A percentile compares a stretch with the other conserved stretches of the same genome.
These are phyloP conservation scores for Pomatorhinus ruficollis DNA, from an alignment of 2,113 vertebrate species.

Conservation along the genomic window DNA sequence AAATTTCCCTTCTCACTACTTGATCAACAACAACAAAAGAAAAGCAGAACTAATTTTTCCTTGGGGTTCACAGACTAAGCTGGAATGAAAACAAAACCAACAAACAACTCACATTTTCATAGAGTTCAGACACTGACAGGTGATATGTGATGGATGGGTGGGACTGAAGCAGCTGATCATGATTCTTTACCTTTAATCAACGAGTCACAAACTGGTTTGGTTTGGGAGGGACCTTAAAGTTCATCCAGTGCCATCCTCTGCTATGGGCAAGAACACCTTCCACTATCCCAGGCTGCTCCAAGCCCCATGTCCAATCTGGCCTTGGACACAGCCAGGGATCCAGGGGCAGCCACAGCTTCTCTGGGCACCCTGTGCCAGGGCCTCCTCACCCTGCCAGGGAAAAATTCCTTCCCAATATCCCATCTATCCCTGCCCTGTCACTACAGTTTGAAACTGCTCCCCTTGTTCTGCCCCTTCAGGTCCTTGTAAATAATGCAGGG, in stretches of 20 bases:
- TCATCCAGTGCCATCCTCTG: rapidly evolving
- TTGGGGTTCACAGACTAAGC: neutral
- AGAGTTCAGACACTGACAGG: neutral
- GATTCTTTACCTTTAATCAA: neutral
- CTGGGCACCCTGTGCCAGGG: neutral
- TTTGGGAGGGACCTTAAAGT: neutral
- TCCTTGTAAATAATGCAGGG: neutral
- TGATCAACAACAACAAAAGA: rapidly evolving
- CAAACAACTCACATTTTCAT: neutral
- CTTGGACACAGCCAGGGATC: neutral
- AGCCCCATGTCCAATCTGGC: neutral
- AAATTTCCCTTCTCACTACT: neutral
- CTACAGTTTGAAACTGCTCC: neutral
- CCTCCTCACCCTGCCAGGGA: neutral
- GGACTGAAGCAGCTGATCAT: neutral
- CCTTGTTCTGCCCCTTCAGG: neutral
- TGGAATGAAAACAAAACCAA: neutral
- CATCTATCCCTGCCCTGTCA: no score
- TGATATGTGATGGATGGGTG: neutral
- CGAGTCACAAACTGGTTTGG: no score
- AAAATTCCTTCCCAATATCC: neutral
- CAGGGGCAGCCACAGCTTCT: neutral
- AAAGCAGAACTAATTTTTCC: neutral
- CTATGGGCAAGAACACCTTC: neutral
- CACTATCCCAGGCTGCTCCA: neutral